phyloP scores from a whole-genome alignment of 2,888 invertebrate species.

The Lypha dubia region DNA sequence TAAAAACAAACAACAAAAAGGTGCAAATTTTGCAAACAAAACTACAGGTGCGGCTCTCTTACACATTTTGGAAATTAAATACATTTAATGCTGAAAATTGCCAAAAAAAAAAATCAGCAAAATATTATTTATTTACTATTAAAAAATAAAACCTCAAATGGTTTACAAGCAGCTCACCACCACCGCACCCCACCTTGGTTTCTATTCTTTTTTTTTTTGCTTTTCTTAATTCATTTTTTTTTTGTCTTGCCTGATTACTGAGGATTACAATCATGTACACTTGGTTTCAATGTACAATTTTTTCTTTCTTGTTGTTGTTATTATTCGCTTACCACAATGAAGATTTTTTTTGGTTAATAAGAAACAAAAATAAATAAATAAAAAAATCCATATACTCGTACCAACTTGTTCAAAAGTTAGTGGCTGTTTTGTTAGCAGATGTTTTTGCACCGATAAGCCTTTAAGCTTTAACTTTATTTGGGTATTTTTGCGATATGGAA shows the following conservation, averaged over 20 bases:
- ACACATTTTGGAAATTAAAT: slow-evolving; percentile 66
- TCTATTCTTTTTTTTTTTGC: background rate
- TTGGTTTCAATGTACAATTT: slow-evolving; percentile 23
- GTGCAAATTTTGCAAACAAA: slow-evolving; percentile 57
- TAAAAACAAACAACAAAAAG: slow-evolving; percentile 27
- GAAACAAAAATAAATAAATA: no score
- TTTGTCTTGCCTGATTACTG: slow-evolving; percentile 45
- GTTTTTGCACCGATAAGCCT: slow-evolving; percentile 66
- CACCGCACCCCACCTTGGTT: slow-evolving; percentile 60
- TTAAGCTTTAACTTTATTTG: slow-evolving; percentile 62
- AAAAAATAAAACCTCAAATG: slow-evolving; percentile 49
- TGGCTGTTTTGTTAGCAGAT: slow-evolving; percentile 55
- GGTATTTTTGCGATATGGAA: slow-evolving; percentile 51
- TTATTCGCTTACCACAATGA: slow-evolving; percentile 54
- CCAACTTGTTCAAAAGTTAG: slow-evolving; percentile 24
- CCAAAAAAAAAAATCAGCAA: slow-evolving; percentile 18
- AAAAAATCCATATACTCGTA: slow-evolving; percentile 51
- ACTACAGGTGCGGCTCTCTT: slow-evolving; percentile 67
- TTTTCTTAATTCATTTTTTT: slow-evolving; percentile 11
- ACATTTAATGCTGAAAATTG: slow-evolving; percentile 48
- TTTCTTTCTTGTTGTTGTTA: background rate
- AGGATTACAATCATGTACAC: slow-evolving; percentile 63
- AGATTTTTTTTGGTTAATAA: slow-evolving; percentile 64
- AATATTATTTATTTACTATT: background rate
- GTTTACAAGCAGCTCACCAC: slow-evolving; percentile 54